These are phyloP conservation scores for Fulica atra DNA, from an alignment of 2,113 vertebrate genomes.

Conservation along the genomic window DNA sequence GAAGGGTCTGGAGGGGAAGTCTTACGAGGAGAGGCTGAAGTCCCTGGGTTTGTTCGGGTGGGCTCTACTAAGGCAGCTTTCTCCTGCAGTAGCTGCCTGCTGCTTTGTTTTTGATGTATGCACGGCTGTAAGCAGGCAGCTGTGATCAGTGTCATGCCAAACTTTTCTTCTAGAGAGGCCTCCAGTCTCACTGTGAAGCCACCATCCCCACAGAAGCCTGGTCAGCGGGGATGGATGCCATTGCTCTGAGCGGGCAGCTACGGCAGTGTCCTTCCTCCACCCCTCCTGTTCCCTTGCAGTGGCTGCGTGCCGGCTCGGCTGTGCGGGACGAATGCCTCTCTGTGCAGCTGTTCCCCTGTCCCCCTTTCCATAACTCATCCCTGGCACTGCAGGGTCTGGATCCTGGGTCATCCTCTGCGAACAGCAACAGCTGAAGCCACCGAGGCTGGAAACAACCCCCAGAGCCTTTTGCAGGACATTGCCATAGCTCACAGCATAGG, in stretches of 20 bases:
- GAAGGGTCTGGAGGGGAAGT: too few relatives aligned
- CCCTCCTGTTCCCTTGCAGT: not conserved
- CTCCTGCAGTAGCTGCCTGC: not conserved
- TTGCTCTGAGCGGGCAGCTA: accelerated
- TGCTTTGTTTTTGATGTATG: not conserved
- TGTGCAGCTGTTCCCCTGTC: not conserved
- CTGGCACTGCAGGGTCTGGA: accelerated
- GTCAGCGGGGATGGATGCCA: accelerated
- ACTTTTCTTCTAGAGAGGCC: not conserved
- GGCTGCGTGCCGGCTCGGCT: not conserved
- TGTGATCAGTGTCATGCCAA: not conserved
- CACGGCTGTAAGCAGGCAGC: not conserved
- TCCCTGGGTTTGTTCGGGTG: too few relatives aligned
- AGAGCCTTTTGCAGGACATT: not conserved
- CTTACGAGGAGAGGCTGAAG: too few relatives aligned
- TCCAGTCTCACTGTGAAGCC: not conserved
- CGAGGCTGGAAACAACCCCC: not conserved
- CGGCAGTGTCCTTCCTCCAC: not conserved
- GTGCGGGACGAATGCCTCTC: not conserved
- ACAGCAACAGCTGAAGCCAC: accelerated
- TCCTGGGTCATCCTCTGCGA: not conserved
- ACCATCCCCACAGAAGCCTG: not conserved
- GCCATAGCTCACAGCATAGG: accelerated
- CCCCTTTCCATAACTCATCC: not conserved
- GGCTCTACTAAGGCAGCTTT: not conserved